Percentiles rank a stretch among this genome's conserved stretches.
phyloP scores from a whole-genome alignment of 2,113 vertebrate species.

The Ceyx melanurus region DNA sequence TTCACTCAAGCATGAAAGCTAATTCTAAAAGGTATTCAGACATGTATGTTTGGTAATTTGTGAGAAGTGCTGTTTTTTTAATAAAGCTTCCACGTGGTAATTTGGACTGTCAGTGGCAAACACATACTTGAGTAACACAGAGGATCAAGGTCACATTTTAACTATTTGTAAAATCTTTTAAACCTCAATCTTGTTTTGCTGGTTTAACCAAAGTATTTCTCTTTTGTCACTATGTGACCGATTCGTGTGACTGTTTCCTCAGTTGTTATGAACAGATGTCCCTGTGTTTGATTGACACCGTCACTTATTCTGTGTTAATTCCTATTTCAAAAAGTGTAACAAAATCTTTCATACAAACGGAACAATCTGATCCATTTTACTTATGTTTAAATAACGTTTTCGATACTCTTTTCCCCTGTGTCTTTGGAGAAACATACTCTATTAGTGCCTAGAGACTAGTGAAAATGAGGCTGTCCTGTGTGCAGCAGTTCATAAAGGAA shows the following conservation, averaged over 20 bases:
- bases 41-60: neutral
- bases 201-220: neutral
- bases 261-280: neutral
- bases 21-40: constrained; percentile 19
- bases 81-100: neutral
- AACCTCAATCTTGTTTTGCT: neutral
- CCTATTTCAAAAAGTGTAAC: neutral
- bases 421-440: neutral
- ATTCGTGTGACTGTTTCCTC: neutral
- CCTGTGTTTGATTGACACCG: neutral
- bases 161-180: neutral
- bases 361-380: neutral
- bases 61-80: neutral
- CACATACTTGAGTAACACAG: neutral
- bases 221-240: neutral
- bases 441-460: neutral
- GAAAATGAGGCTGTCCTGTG: neutral
- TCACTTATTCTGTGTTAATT: neutral
- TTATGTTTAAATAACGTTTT: neutral
- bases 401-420: neutral
- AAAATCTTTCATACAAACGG: neutral
- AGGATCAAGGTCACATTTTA: neutral
- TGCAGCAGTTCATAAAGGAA: neutral
- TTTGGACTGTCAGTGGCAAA: neutral
- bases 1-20: neutral